Conservation (phyloP, 2,113 vertebrate genomes). For the Pelodiscus sinensis region DNA sequence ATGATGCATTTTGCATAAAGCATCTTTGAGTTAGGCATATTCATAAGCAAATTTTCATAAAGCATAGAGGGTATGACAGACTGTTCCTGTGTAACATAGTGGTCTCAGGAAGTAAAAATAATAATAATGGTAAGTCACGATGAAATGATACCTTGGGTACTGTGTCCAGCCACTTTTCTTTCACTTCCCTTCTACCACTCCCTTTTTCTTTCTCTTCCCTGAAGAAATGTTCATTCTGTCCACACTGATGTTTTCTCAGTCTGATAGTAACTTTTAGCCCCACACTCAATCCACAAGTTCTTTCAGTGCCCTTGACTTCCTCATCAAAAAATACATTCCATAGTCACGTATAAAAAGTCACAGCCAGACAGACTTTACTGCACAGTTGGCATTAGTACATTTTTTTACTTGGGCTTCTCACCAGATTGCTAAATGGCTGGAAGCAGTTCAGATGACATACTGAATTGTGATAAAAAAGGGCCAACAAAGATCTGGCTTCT, state of each 20-base stretch:
- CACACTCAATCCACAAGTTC: background rate
- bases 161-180: constrained; percentile 18
- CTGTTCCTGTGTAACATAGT: background rate
- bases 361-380: background rate
- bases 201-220: constrained; percentile 21
- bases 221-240: constrained; percentile 19
- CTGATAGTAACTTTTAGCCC: constrained; percentile 47
- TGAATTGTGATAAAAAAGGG: background rate
- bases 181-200: background rate
- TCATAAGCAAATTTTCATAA: no score
- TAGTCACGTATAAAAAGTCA: background rate
- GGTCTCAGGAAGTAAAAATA: constrained; percentile 10
- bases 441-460: background rate
- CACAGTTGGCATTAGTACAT: background rate
- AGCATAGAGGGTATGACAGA: no score
- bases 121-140: background rate
- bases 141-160: background rate
- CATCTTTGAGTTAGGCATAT: no score
- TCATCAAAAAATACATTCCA: background rate
- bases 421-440: background rate
- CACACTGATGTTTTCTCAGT: constrained; percentile 47
- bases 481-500: background rate
- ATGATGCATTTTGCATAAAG: no score
- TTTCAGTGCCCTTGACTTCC: constrained; percentile 22
- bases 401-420: background rate